Evolutionary conservation across 2,113 vertebrate genomes (phyloP), one percentile per base, ranked within the genome.

Genomic region (Pteropus alecto): DNA sequence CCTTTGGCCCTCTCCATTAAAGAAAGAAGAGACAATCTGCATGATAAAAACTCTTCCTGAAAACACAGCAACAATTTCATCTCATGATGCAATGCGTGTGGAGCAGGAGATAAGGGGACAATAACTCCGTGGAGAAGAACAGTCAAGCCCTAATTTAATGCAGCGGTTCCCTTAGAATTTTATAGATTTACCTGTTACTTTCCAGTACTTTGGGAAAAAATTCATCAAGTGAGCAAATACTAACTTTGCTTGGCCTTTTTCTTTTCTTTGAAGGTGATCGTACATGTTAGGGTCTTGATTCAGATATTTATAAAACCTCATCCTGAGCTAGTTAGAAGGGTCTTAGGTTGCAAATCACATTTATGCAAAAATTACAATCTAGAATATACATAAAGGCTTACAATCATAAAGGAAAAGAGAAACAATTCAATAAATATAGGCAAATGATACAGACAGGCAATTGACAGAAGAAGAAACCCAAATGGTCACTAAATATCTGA

Each of bases 171-270:
- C 90, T 84, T 87, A 87, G 78, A 87, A 93, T 97, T 73, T n/a
- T 97, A 94, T 85, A 95, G 38, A 65, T 71, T 96, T 95, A 73
- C 81, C 67, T 92, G 94, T 35, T 88, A 93, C 97, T 98, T 26
- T 70, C 28, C 46, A 67, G 60, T 26, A 58, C 33, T 15, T 11
- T 38, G 2, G 22, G 43, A 11, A 1, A 24, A 43, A 60, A 21
- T 21, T 65, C 56, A 43, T 48, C n/a, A 38, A 56, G 21, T 73
- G 22, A 74, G 35, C 18, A 90, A 82, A 83, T 58, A 87, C 3
- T 56, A 21, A 41, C 35, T 67, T 73, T n/a, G 26, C 24, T 58
- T 87, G 24, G 35, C 1, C 24, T 46, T 79, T 56, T 54, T 38
- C 43, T 51, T 67, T 60, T 43, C n/a, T 83, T 83, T 82, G 38